A percentile compares a stretch with the other conserved stretches of the same genome.
phyloP scores from a whole-genome alignment of 2,797 vertebrate genomes.

The Gallinago solitaria region DNA sequence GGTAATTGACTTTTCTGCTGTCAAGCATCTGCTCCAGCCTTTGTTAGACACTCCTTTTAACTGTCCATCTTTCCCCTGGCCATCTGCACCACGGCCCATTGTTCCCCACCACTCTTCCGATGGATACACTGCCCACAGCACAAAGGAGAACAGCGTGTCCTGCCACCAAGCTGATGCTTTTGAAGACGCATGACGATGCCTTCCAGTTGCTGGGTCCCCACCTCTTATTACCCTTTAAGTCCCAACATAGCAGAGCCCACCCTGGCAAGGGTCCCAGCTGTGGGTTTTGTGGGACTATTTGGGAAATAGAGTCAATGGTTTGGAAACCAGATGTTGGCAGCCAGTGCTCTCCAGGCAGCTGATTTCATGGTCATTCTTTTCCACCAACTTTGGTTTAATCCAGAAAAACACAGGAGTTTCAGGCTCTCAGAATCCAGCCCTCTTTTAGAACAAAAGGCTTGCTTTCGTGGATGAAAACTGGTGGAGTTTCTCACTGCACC shows the following conservation, averaged over 20 bases:
- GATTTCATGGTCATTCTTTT: background rate
- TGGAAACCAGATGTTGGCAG: background rate
- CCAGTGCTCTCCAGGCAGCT: background rate
- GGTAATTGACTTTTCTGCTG: background rate
- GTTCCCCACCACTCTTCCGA: background rate
- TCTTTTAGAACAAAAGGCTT: background rate
- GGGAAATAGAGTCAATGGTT: background rate
- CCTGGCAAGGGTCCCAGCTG: background rate
- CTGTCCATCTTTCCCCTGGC: background rate
- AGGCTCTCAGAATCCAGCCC: background rate
- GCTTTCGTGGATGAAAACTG: background rate
- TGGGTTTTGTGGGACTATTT: background rate
- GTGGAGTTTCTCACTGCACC: background rate
- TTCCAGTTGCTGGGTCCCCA: background rate
- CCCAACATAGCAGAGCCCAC: background rate
- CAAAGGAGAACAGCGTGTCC: background rate
- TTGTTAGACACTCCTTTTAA: background rate
- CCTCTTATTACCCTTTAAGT: background rate
- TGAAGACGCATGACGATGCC: background rate
- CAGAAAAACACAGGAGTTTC: background rate
- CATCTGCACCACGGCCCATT: background rate
- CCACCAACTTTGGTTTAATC: background rate
- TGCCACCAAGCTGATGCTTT: background rate
- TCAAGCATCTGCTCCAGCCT: background rate
- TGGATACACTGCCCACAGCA: background rate